Percentiles rank a stretch among this genome's conserved stretches.
These are phyloP conservation scores for Phocoena phocoena DNA, from an alignment of 2,113 vertebrate species.

Conservation along the genomic window DNA sequence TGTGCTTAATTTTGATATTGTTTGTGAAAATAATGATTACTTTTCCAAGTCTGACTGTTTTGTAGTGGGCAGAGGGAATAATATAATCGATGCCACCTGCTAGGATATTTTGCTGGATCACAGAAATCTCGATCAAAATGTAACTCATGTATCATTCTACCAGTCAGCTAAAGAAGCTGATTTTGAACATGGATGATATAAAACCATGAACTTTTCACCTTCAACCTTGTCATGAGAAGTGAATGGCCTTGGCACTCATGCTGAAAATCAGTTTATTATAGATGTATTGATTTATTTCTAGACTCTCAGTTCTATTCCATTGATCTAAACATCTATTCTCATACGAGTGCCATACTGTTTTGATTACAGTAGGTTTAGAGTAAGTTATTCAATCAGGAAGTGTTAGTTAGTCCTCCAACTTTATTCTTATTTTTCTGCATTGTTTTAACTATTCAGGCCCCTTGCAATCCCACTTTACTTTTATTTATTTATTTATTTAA, in stretches of 20 bases:
- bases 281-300: neutral
- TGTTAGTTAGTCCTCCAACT: neutral
- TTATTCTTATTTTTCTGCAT: neutral
- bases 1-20: conserved; percentile 1
- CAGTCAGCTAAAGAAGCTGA: neutral
- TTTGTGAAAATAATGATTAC: neutral
- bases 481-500: neutral
- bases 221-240: neutral
- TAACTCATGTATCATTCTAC: neutral
- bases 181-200: conserved; percentile 13
- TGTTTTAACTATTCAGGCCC: neutral
- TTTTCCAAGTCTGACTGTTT: neutral
- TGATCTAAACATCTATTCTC: neutral
- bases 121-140: conserved; percentile 45
- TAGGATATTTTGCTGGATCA: neutral
- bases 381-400: neutral
- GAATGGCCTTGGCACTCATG: neutral
- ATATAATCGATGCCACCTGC: neutral
- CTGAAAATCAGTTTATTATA: neutral
- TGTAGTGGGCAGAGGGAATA: neutral
- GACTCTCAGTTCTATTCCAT: neutral
- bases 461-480: neutral
- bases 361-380: neutral
- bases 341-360: too few relatives aligned
- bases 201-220: neutral